A percentile compares a stretch with the other conserved stretches of the same genome.
These are phyloP conservation scores for Parauchenoglanis ngamensis DNA, from an alignment of 2,797 vertebrate species.

Conservation along the genomic window DNA sequence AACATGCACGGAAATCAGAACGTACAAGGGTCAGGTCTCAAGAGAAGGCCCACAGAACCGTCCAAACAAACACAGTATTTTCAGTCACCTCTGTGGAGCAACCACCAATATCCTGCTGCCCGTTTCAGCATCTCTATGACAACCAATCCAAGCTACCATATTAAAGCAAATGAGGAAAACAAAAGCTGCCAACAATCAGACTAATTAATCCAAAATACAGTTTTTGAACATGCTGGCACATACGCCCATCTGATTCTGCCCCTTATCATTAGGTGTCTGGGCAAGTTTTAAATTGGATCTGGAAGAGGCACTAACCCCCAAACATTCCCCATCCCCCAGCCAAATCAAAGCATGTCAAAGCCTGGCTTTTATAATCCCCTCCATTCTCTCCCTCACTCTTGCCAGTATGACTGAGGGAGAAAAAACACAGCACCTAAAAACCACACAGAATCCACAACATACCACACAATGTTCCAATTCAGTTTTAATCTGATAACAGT, in stretches of 20 bases:
- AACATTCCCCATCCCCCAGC: slow-evolving; percentile 55
- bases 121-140: slow-evolving; percentile 59
- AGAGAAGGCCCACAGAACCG: neutral
- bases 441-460: slow-evolving; percentile 36
- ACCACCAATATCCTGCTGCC: slow-evolving; percentile 56
- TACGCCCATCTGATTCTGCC: slow-evolving; percentile 53
- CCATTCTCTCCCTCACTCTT: slow-evolving; percentile 42
- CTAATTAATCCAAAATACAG: slow-evolving; percentile 53
- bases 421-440: slow-evolving; percentile 46
- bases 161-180: slow-evolving; percentile 62
- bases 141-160: slow-evolving; percentile 63
- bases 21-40: neutral
- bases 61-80: slow-evolving; percentile 17
- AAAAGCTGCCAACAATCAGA: slow-evolving; percentile 56
- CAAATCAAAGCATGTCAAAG: slow-evolving; percentile 59
- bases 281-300: slow-evolving; percentile 58
- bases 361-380: slow-evolving; percentile 56
- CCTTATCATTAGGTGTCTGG: slow-evolving; percentile 55
- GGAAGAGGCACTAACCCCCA: slow-evolving; percentile 55
- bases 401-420: slow-evolving; percentile 32
- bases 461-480: slow-evolving; percentile 42
- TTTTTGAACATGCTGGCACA: slow-evolving; percentile 38
- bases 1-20: neutral
- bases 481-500: slow-evolving; percentile 44
- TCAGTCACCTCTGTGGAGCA: slow-evolving; percentile 38